Conservation (phyloP, 2,797 vertebrate species). For the Malacoctenus gilli region DNA sequence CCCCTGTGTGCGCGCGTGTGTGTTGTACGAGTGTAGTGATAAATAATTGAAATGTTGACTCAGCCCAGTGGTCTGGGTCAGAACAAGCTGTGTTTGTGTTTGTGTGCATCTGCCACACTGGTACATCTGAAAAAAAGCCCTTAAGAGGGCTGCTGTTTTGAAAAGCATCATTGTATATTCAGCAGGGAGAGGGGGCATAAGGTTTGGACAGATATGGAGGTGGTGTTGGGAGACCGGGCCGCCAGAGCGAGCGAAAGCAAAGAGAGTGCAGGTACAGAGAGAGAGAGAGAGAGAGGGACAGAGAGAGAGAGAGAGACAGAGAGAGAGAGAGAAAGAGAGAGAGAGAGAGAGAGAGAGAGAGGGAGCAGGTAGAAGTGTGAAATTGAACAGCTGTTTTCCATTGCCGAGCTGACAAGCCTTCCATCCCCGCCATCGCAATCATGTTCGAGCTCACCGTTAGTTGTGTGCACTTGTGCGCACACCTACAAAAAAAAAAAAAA, state of each 20-base stretch:
- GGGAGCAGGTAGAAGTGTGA: slow-evolving; percentile 56
- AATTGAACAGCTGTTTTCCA: slow-evolving; percentile 70
- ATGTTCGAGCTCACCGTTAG: slow-evolving; percentile 30
- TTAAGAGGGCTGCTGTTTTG: slow-evolving; percentile 43
- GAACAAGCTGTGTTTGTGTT: slow-evolving; percentile 51
- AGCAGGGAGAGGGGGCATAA: slow-evolving; percentile 26
- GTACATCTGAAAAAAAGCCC: slow-evolving; percentile 37
- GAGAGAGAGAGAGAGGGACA: slow-evolving; percentile 43
- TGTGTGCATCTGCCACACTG: slow-evolving; percentile 26
- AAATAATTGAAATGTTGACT: slow-evolving; percentile 78
- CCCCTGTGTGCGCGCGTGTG: slow-evolving; percentile 33
- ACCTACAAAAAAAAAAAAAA: neutral
- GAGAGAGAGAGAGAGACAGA: slow-evolving; percentile 19
- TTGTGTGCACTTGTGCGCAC: slow-evolving; percentile 13
- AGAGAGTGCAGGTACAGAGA: slow-evolving; percentile 19
- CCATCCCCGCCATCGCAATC: slow-evolving; percentile 48
- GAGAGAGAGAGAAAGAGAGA: slow-evolving; percentile 1
- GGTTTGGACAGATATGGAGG: slow-evolving; percentile 46
- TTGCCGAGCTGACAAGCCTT: slow-evolving; percentile 44
- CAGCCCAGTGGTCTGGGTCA: slow-evolving; percentile 67
- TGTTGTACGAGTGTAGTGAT: slow-evolving; percentile 55
- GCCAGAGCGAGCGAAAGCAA: slow-evolving; percentile 3
- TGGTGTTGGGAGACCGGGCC: neutral
- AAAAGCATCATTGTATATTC: slow-evolving; percentile 57
- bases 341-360: slow-evolving; percentile 31